Evolutionary conservation across 2,113 vertebrate genomes (phyloP).

Genomic region (Barbus barbus): DNA sequence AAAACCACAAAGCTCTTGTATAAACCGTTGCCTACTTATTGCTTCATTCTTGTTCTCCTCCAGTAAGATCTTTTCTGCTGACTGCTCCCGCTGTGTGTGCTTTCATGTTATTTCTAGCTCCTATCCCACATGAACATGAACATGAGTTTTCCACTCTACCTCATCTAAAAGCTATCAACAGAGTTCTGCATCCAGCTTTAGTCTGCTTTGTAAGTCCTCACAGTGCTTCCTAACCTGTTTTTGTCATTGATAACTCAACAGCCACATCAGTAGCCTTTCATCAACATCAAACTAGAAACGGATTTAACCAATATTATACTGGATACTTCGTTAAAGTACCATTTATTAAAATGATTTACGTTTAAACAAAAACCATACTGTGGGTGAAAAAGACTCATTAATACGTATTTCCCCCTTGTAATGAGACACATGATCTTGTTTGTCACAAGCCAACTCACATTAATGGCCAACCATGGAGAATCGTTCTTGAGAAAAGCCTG

Average conservation of each 20-base stretch:
- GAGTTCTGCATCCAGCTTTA: conserved; percentile 12
- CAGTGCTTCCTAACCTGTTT: neutral
- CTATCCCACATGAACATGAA: conserved; percentile 21
- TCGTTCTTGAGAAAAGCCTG: neutral
- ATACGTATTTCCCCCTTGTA: neutral
- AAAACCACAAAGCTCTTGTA: neutral
- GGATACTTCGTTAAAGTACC: neutral
- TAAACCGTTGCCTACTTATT: conserved; percentile 5
- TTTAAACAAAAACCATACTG: neutral
- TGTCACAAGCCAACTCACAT: neutral
- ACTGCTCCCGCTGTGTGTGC: neutral
- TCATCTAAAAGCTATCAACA: conserved; percentile 19
- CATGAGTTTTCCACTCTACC: neutral
- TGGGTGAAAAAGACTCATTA: neutral
- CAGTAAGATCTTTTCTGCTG: conserved; percentile 15
- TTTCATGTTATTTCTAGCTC: conserved; percentile 25
- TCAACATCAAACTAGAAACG: neutral
- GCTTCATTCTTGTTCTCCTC: neutral
- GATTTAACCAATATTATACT: neutral
- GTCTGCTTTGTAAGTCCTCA: neutral
- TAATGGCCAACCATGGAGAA: neutral
- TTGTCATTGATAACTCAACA: neutral
- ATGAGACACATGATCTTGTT: neutral
- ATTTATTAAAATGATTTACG: neutral
- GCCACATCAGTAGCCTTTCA: neutral